phyloP scores from a whole-genome alignment of 1,140 invertebrate species.

The Geopemphigus sp. region DNA sequence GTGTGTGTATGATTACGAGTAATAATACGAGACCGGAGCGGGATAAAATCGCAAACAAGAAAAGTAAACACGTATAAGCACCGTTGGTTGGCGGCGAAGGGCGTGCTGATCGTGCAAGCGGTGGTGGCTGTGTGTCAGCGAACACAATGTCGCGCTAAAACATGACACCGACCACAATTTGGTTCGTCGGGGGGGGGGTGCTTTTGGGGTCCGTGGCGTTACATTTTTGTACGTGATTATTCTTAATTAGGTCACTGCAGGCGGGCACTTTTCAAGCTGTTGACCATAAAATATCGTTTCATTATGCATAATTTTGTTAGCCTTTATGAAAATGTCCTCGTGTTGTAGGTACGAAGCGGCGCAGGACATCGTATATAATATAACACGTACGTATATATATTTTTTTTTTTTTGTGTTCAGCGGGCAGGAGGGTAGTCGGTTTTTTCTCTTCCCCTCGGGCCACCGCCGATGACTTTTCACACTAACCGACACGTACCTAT shows the following conservation, averaged over 20 bases:
- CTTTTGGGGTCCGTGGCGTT: no score
- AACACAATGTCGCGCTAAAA: neutral
- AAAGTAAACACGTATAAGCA: neutral
- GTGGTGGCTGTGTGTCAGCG: neutral
- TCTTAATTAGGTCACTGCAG: constrained; percentile 46
- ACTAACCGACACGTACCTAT: no score
- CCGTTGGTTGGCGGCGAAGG: neutral
- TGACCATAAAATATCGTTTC: constrained; percentile 47
- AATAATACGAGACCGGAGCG: no score
- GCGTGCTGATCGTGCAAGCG: no score
- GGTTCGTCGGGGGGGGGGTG: neutral
- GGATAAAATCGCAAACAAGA: neutral
- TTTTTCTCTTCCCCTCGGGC: neutral
- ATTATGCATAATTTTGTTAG: constrained; percentile 41
- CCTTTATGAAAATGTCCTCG: constrained; percentile 6
- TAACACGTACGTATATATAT: neutral
- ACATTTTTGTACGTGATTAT: constrained; percentile 45
- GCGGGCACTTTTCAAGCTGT: constrained; percentile 29
- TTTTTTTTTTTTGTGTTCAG: no score
- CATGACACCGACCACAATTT: no score
- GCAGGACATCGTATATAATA: no score
- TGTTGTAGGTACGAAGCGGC: neutral
- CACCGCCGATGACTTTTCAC: neutral
- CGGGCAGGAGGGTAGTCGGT: no score
- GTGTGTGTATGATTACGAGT: no score